Evolutionary conservation across 2,113 vertebrate genomes (phyloP).

Genomic region (Psettodes erumei): DNA sequence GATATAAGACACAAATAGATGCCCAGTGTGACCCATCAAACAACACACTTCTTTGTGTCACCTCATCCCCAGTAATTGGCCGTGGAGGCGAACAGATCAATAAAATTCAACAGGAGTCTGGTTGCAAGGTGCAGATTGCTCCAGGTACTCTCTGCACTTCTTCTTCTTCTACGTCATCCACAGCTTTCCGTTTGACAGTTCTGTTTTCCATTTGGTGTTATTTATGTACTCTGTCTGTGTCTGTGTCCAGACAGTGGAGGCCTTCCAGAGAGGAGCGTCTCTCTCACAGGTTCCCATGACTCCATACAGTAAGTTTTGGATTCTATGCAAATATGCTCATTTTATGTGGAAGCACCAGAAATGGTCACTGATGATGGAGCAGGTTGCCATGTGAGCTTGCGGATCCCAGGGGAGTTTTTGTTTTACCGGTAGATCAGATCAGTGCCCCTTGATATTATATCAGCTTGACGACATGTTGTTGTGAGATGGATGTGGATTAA

Average conservation of each 20-base stretch:
- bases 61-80: conserved; percentile 40
- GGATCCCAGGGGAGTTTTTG: no score
- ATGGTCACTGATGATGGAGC: neutral
- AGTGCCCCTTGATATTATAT: neutral
- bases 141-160: conserved; percentile 32
- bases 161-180: no score
- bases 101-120: conserved; percentile 52
- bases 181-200: neutral
- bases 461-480: neutral
- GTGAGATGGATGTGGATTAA: conserved; percentile 4
- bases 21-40: neutral
- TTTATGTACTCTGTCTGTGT: conserved; percentile 1
- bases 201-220: neutral
- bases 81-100: conserved; percentile 56
- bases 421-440: no score
- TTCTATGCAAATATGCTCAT: neutral
- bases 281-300: conserved; percentile 40
- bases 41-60: neutral
- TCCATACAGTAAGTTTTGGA: conserved; percentile 36
- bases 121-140: conserved; percentile 55
- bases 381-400: neutral
- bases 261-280: conserved; percentile 46
- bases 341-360: neutral
- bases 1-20: neutral
- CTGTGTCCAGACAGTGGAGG: conserved; percentile 46